These are phyloP conservation scores for Beris morrisii DNA, from an alignment of 2,888 invertebrate species.

Conservation along the genomic window DNA sequence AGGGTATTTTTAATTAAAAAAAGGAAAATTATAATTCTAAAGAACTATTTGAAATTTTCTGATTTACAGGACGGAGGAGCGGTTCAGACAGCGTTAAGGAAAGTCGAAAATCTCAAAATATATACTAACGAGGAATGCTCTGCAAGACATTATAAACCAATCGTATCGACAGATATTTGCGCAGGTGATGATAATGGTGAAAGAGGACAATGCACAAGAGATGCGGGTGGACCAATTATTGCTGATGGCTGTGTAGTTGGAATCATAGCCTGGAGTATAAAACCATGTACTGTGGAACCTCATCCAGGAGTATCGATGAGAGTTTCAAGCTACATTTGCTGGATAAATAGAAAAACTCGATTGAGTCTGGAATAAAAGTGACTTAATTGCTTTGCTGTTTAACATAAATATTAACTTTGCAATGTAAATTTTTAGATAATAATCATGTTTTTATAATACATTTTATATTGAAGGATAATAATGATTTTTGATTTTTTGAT, in stretches of 20 bases:
- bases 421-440: no score
- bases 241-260: constrained; percentile 52
- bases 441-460: no score
- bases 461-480: no score
- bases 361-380: no score
- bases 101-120: constrained; percentile 52
- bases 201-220: constrained; percentile 57
- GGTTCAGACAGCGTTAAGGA: constrained; percentile 48
- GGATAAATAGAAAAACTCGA: constrained; percentile 43
- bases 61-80: constrained; percentile 48
- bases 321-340: constrained; percentile 52
- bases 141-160: constrained; percentile 45
- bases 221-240: constrained; percentile 57
- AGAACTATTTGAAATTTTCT: neutral
- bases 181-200: constrained; percentile 57
- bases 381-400: no score
- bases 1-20: no score
- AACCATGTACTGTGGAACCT: constrained; percentile 55
- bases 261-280: constrained; percentile 57
- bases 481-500: no score
- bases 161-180: constrained; percentile 53
- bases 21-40: neutral
- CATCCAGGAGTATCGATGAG: constrained; percentile 57
- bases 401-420: no score
- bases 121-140: constrained; percentile 54